These are phyloP conservation scores for Palloptera scutellata DNA, from an alignment of 2,888 invertebrate species.

Conservation along the genomic window DNA sequence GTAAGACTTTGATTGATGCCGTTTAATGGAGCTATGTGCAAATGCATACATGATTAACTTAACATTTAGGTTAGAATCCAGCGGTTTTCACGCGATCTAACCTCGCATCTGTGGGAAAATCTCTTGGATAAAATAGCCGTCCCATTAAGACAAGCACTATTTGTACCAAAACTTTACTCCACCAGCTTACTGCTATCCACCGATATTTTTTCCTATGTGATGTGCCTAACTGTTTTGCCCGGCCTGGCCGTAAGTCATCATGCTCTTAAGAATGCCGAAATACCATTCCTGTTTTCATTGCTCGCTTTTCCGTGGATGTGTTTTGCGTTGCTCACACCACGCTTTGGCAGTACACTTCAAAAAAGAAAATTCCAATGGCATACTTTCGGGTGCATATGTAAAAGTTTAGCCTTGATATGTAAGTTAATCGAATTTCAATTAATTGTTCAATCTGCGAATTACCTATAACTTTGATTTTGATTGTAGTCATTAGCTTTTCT, in stretches of 20 bases:
- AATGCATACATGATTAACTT: not conserved
- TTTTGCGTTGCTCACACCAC: slow-evolving; percentile 63
- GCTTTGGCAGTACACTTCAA: slow-evolving; percentile 58
- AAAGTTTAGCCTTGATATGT: slow-evolving; percentile 60
- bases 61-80: slow-evolving; percentile 51
- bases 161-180: slow-evolving; percentile 60
- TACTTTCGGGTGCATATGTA: slow-evolving; percentile 59
- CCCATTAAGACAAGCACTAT: slow-evolving; percentile 57
- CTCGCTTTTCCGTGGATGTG: slow-evolving; percentile 65
- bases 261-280: slow-evolving; percentile 62
- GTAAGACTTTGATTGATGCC: slow-evolving; percentile 28
- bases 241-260: slow-evolving; percentile 60
- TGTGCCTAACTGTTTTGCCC: slow-evolving; percentile 62
- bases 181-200: slow-evolving; percentile 59
- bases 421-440: slow-evolving; percentile 40
- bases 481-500: slow-evolving; percentile 61
- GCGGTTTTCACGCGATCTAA: slow-evolving; percentile 56
- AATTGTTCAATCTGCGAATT: too few species aligned
- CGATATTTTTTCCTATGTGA: slow-evolving; percentile 63
- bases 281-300: slow-evolving; percentile 61
- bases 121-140: slow-evolving; percentile 55
- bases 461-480: not conserved
- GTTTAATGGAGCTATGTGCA: not conserved
- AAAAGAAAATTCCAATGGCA: slow-evolving; percentile 61
- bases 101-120: slow-evolving; percentile 55